Evolutionary conservation across 2,113 vertebrate genomes (phyloP).

Genomic region (Accipiter cooperii): DNA sequence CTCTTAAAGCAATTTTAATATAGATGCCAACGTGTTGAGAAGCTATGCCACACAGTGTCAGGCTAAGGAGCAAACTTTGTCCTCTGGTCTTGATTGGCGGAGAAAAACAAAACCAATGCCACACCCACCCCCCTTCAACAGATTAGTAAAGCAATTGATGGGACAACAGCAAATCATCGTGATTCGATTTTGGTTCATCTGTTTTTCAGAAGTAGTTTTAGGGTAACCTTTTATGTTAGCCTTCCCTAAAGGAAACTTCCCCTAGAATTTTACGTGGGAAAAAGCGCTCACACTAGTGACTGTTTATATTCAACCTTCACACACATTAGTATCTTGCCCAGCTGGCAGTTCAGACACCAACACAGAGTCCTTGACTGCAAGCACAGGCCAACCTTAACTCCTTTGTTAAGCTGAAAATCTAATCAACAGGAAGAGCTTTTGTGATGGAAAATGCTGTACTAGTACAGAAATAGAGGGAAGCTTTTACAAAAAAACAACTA

Average conservation of each 20-base stretch:
- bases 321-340: rapidly evolving
- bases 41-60: not conserved
- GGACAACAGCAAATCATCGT: not conserved
- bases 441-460: not conserved
- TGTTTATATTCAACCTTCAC: not conserved
- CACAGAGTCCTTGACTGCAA: not conserved
- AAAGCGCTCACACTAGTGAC: not conserved
- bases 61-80: not conserved
- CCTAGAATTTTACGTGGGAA: not conserved
- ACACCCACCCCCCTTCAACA: not conserved
- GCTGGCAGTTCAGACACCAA: not conserved
- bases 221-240: not conserved
- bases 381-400: not conserved
- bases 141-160: not conserved
- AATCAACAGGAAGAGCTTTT: not conserved
- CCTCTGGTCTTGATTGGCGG: not conserved
- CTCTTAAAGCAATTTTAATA: not conserved
- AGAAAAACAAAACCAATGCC: not conserved
- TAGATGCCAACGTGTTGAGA: not conserved
- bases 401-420: not conserved
- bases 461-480: not conserved
- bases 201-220: not conserved
- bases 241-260: not conserved
- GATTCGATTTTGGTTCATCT: not conserved
- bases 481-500: not conserved